Percentiles rank a stretch among this genome's conserved stretches.
Evolutionary conservation across 1,140 invertebrate genomes (phyloP).

Genomic region (Zaprionus nigranus): DNA sequence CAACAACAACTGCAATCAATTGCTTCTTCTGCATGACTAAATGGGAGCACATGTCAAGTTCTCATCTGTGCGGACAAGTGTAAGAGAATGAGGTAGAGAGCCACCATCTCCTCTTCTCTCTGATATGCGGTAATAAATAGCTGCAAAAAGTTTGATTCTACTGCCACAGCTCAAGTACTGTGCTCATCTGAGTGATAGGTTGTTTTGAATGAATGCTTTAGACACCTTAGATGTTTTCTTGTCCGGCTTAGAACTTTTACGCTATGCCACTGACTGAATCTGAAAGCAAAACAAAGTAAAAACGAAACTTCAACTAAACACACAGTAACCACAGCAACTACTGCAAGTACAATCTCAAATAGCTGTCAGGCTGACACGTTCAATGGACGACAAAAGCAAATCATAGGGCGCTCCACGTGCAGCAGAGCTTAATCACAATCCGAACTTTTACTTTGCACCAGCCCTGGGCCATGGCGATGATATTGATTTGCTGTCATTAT

Average conservation of each 20-base stretch:
- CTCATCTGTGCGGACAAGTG: slow-evolving; percentile 10
- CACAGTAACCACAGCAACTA: slow-evolving; percentile 1
- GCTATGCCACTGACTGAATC: neutral
- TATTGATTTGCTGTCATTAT: slow-evolving; percentile 82
- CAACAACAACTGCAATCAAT: slow-evolving; percentile 76
- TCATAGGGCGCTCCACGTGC: slow-evolving; percentile 30
- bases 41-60: slow-evolving; percentile 55
- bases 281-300: neutral
- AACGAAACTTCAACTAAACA: neutral
- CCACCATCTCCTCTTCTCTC: neutral
- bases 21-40: slow-evolving; percentile 74
- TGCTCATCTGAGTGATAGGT: slow-evolving; percentile 55
- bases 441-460: slow-evolving; percentile 70
- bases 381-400: slow-evolving; percentile 56
- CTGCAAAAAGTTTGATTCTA: slow-evolving; percentile 49
- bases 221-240: neutral
- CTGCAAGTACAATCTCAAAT: slow-evolving; percentile 25
- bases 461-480: slow-evolving; percentile 68
- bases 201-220: slow-evolving; percentile 16
- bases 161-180: slow-evolving; percentile 44
- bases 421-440: slow-evolving; percentile 50
- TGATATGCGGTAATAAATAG: slow-evolving; percentile 60
- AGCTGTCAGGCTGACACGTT: slow-evolving; percentile 22
- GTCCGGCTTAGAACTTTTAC: neutral
- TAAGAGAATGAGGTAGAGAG: neutral